Percentiles rank a stretch among this genome's conserved stretches.
Conservation (phyloP, 2,888 invertebrate species). For the Euplagia quadripunctaria region DNA sequence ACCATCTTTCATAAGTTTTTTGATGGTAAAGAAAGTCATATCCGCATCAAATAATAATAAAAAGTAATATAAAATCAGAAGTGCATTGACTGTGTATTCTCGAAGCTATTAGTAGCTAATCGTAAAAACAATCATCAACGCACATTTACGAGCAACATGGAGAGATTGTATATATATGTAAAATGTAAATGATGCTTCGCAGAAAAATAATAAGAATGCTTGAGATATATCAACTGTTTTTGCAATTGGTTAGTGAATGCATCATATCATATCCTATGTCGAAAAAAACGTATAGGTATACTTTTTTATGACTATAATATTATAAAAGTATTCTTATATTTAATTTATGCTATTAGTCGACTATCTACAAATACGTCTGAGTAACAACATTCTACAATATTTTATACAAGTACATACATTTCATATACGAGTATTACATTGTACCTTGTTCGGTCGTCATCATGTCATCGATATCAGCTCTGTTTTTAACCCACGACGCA, state of each 20-base stretch:
- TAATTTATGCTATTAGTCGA: no score
- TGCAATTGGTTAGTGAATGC: slow-evolving; percentile 11
- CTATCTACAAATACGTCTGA: no score
- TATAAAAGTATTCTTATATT: no score
- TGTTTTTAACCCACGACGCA: no score
- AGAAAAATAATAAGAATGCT: slow-evolving; percentile 24
- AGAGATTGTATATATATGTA: slow-evolving; percentile 29
- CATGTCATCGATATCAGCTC: no score
- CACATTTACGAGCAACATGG: slow-evolving; percentile 30
- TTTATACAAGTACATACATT: no score
- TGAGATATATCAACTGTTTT: slow-evolving; percentile 25
- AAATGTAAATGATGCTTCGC: slow-evolving; percentile 35
- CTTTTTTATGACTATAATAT: no score
- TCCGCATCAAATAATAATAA: slow-evolving; percentile 19
- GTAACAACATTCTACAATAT: no score
- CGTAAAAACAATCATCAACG: slow-evolving; percentile 54
- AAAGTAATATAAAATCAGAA: slow-evolving; percentile 30
- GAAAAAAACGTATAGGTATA: not conserved
- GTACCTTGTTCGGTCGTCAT: no score
- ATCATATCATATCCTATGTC: slow-evolving; percentile 3
- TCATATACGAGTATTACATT: no score
- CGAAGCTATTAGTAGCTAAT: slow-evolving; percentile 40
- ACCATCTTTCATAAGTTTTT: not conserved
- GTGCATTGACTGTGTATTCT: slow-evolving; percentile 41
- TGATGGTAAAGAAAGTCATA: slow-evolving; percentile 27